Base-by-base conservation (phyloP, 2,888 invertebrate species). In the Stegophylla sp. region DNA sequence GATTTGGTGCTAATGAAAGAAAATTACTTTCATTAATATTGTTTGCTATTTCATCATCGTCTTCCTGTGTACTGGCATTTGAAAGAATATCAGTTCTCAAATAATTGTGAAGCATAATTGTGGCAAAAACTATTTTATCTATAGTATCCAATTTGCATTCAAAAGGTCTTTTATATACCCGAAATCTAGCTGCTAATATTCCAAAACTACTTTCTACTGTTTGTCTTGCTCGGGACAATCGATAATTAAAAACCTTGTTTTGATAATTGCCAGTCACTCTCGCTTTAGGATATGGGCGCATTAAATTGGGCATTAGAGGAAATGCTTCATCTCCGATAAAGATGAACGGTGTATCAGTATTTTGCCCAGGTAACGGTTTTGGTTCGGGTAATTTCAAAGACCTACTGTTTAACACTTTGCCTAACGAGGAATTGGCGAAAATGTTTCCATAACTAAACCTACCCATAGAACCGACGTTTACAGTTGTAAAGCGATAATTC, bases 401-500 rank as follows among this genome's bases (percentile, higher is more conserved):
- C 45, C 75, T 67, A 56, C 66, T 77, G n/a, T 53, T 34, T 74
- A 84, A 48, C 76, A 79, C 83, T 82, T 82, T 82, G 59, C 83
- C 83, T 69, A 85, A 81, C 15, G 51, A 20, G 26, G 81, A 83
- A 81, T 82, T 84, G 66, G 83, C 79, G 82, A 85, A 85, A 82
- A 85, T 83, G 72, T 83, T 84, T 82, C 82, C 84, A 82, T 85
- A 85, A 77, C 83, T 83, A 71, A 71, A 71, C 71, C 71, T 71
- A 48, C 85, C 84, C 83, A 83, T 84, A 51, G 84, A 83, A 20
- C 85, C 85, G 48, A 85, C 84, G 75, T 85, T 84, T 73, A 84
- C 79, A 66, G 82, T 83, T 28, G 82, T 84, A 82, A 85, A 85
- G 77, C 83, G 83, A 82, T 85, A 85, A 75, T 85, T 81, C 74